Percentiles rank a stretch among this genome's conserved stretches.
These are phyloP conservation scores for Drosophila tropicalis DNA, from an alignment of 1,140 invertebrate genomes.

Conservation along the genomic window DNA sequence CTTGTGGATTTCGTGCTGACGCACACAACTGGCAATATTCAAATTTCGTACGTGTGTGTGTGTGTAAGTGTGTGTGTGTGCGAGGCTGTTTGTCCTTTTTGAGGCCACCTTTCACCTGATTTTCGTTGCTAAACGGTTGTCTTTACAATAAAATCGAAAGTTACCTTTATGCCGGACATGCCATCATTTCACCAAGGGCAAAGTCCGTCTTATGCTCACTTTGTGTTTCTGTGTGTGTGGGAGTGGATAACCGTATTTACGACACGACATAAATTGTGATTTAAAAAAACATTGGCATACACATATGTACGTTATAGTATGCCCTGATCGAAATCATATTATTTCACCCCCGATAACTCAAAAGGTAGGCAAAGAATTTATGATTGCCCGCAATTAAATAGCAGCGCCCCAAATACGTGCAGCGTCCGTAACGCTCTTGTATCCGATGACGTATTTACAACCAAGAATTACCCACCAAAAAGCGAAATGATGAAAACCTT, in stretches of 20 bases:
- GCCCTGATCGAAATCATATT: constrained; percentile 33
- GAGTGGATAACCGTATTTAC: constrained; percentile 58
- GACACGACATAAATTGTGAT: constrained; percentile 58
- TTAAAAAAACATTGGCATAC: constrained; percentile 46
- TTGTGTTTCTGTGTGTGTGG: constrained; percentile 1
- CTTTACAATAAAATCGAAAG: constrained; percentile 52
- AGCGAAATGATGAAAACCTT: background rate
- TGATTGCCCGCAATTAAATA: constrained; percentile 60
- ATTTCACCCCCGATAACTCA: constrained; percentile 20
- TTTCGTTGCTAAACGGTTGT: constrained; percentile 45
- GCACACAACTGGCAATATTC: constrained; percentile 54
- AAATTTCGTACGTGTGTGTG: constrained; percentile 65
- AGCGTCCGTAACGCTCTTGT: background rate
- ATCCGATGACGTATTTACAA: background rate
- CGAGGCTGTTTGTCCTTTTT: constrained; percentile 26
- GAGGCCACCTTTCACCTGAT: constrained; percentile 31
- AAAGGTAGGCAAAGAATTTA: constrained; percentile 31
- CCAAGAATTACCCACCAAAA: background rate
- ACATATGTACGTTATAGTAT: constrained; percentile 7
- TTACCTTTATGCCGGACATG: constrained; percentile 36
- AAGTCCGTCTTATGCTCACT: background rate
- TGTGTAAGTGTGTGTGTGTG: constrained; percentile 60
- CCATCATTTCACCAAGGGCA: constrained; percentile 15
- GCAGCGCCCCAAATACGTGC: constrained; percentile 6
- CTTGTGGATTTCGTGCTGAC: constrained; percentile 48